A percentile compares a stretch with the other conserved stretches of the same genome.
These are phyloP conservation scores for Ursus arctos DNA, from an alignment of 2,113 vertebrate genomes.

Conservation along the genomic window DNA sequence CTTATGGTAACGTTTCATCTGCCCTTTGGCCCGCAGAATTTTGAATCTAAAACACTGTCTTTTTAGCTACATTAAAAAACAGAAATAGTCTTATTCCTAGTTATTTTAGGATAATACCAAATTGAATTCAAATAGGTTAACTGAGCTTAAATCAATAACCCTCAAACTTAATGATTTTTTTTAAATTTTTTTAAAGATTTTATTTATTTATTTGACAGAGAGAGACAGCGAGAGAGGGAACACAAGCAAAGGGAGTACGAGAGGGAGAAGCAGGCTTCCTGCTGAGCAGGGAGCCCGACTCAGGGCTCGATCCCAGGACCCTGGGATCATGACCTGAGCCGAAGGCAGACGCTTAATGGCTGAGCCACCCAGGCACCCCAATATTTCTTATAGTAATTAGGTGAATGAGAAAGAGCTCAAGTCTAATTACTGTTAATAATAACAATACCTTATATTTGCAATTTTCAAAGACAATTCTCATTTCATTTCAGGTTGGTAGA, in stretches of 20 bases:
- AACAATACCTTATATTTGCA: conserved; percentile 17
- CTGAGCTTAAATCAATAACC: conserved; percentile 43
- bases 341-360: too few species aligned
- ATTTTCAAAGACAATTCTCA: conserved; percentile 57
- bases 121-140: conserved; percentile 38
- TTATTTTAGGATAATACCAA: conserved; percentile 45
- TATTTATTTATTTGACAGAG: too few species aligned
- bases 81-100: neutral
- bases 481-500: conserved; percentile 46
- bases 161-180: neutral
- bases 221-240: too few species aligned
- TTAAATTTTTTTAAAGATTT: too few species aligned
- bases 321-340: too few species aligned
- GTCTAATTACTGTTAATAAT: conserved; percentile 47
- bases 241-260: too few species aligned
- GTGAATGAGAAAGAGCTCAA: neutral
- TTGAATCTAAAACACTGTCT: conserved; percentile 10
- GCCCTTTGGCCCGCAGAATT: neutral
- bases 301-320: too few species aligned
- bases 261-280: too few species aligned
- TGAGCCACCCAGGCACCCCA: too few species aligned
- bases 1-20: neutral
- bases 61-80: conserved; percentile 43
- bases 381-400: conserved; percentile 58
- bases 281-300: too few species aligned